A percentile compares a stretch with the other conserved stretches of the same genome.
These are phyloP conservation scores for Balaeniceps rex DNA, from an alignment of 2,113 vertebrate species.

Conservation along the genomic window DNA sequence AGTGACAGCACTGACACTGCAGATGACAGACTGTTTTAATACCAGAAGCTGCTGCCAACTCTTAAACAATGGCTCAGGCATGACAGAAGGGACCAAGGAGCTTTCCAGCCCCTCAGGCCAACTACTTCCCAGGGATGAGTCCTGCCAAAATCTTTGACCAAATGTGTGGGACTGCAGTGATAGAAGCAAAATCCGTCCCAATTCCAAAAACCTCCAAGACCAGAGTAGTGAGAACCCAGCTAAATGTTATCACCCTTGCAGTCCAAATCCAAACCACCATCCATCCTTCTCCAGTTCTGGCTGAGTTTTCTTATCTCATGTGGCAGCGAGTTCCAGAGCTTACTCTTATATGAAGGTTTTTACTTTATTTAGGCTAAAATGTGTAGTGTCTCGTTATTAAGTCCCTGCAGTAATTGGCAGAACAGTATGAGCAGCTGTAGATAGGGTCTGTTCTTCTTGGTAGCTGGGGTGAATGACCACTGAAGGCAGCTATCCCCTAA, in stretches of 20 bases:
- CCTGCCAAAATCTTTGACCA: not conserved
- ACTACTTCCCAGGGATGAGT: not conserved
- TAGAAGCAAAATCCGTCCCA: not conserved
- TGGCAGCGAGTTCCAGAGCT: not conserved
- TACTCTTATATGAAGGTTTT: not conserved
- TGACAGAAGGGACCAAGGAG: not conserved
- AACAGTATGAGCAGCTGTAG: not conserved
- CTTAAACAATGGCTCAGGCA: not conserved
- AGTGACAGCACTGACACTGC: not conserved
- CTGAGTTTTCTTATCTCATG: not conserved
- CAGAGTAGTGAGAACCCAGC: not conserved
- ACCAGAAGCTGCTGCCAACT: not conserved
- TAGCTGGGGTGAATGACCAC: not conserved
- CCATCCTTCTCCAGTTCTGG: not conserved
- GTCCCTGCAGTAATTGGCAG: not conserved
- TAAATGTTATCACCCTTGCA: not conserved
- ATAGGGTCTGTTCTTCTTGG: not conserved
- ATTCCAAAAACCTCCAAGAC: not conserved
- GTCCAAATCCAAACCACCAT: not conserved
- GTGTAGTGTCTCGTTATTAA: not conserved
- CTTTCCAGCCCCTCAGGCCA: not conserved
- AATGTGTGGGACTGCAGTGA: accelerated
- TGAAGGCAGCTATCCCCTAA: not conserved
- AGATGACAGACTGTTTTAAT: not conserved
- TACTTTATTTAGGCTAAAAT: not conserved